Percentiles rank a stretch among this genome's conserved stretches.
These are phyloP conservation scores for Batillaria attramentaria DNA, from an alignment of 1,140 invertebrate species.

Conservation along the genomic window DNA sequence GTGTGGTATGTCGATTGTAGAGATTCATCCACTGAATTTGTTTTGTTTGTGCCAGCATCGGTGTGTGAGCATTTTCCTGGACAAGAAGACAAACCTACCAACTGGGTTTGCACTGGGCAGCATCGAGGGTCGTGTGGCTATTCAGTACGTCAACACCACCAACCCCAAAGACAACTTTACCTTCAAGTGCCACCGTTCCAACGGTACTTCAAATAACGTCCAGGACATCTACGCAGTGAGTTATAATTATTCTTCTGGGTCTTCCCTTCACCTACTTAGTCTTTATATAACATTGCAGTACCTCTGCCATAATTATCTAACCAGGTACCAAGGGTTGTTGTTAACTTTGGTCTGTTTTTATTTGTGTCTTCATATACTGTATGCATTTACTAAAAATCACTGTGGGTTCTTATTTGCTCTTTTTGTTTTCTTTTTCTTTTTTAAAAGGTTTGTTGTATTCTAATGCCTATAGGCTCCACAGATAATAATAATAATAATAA, in stretches of 20 bases:
- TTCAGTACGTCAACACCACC: slow-evolving; percentile 93
- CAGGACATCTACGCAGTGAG: slow-evolving; percentile 87
- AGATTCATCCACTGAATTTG: neutral
- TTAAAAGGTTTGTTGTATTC: neutral
- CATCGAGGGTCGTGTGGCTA: slow-evolving; percentile 85
- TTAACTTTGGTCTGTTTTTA: too few relatives aligned
- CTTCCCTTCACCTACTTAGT: too few relatives aligned
- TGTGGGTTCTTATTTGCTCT: neutral
- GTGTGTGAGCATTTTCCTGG: slow-evolving; percentile 94
- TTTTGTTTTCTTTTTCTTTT: neutral
- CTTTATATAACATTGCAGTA: too few relatives aligned
- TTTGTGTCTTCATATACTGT: too few relatives aligned
- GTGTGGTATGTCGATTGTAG: too few relatives aligned
- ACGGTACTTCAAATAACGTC: slow-evolving; percentile 81
- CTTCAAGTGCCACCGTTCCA: slow-evolving; percentile 98
- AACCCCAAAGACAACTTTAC: slow-evolving; percentile 99
- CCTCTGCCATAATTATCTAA: too few relatives aligned
- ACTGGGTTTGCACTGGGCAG: slow-evolving; percentile 91
- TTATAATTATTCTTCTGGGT: neutral
- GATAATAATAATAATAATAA: too few relatives aligned
- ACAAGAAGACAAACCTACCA: slow-evolving; percentile 80
- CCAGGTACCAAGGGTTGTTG: too few relatives aligned
- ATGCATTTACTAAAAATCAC: too few relatives aligned
- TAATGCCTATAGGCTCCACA: neutral
- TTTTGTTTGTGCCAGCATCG: slow-evolving; percentile 74